Percentiles rank a stretch among this genome's conserved stretches.
phyloP scores from a whole-genome alignment of 2,888 invertebrate species.

The Athalia circularis region DNA sequence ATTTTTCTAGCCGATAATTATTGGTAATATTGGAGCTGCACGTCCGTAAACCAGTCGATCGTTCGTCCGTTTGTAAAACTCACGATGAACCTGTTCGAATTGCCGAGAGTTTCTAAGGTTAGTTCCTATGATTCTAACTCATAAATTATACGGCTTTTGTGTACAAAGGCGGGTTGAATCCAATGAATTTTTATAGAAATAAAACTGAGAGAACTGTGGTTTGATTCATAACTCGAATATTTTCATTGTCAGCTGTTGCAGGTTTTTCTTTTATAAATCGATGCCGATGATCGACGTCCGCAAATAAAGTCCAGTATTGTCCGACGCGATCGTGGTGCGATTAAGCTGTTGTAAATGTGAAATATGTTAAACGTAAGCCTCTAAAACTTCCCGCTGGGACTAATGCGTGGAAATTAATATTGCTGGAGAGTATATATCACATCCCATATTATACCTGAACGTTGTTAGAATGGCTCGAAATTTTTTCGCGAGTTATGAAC shows the following conservation, averaged over 20 bases:
- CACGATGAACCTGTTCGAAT: constrained; percentile 38
- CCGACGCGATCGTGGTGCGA: constrained; percentile 32
- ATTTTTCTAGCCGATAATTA: constrained; percentile 72
- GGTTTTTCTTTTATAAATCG: constrained; percentile 20
- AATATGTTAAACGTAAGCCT: constrained; percentile 34
- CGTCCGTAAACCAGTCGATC: constrained; percentile 48
- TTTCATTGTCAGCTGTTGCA: constrained; percentile 22
- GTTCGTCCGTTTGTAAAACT: constrained; percentile 25
- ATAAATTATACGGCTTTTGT: constrained; percentile 54
- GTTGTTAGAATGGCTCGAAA: constrained; percentile 33
- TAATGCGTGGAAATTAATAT: constrained; percentile 38
- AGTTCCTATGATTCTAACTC: constrained; percentile 30
- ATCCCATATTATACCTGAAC: constrained; percentile 1
- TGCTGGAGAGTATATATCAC: constrained; percentile 19
- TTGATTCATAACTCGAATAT: constrained; percentile 31
- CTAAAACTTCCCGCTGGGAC: constrained; percentile 35
- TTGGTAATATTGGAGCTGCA: constrained; percentile 71
- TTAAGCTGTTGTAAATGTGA: constrained; percentile 34
- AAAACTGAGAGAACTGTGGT: constrained; percentile 55
- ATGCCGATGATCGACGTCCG: constrained; percentile 32
- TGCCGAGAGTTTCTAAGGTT: constrained; percentile 27
- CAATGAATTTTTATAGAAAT: constrained; percentile 69
- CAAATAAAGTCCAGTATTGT: constrained; percentile 31
- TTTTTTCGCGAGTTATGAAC: constrained; percentile 6
- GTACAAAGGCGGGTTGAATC: constrained; percentile 65